Evolutionary conservation across 92 coral and sea anemone species (phyloP).

Genomic region (Palythoa caribaeorum): DNA sequence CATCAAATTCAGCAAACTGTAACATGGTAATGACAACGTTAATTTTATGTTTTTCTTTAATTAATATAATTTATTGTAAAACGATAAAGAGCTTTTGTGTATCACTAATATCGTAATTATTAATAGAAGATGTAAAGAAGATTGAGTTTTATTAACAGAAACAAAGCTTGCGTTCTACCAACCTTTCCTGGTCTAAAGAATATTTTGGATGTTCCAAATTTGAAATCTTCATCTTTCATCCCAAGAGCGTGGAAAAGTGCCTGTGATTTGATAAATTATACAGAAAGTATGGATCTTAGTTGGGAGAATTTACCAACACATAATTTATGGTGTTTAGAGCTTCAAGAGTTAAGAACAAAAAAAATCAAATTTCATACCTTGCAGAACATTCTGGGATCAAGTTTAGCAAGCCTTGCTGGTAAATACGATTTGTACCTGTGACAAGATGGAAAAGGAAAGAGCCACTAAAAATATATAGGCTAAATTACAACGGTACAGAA

Average conservation of each 20-base stretch:
- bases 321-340: background rate
- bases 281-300: background rate
- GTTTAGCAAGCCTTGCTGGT: slow-evolving; percentile 84
- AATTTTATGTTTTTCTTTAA: too few relatives aligned
- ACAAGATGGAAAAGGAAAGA: background rate
- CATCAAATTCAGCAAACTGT: slow-evolving; percentile 97
- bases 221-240: slow-evolving; percentile 89
- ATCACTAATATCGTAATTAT: too few relatives aligned
- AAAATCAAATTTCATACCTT: slow-evolving; percentile 57
- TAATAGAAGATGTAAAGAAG: too few relatives aligned
- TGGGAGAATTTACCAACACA: too few relatives aligned
- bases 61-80: too few relatives aligned
- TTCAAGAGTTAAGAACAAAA: too few relatives aligned
- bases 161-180: background rate
- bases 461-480: background rate
- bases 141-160: background rate
- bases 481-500: too few relatives aligned
- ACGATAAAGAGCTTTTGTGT: too few relatives aligned
- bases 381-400: slow-evolving; percentile 93
- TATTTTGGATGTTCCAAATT: slow-evolving; percentile 96
- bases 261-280: slow-evolving; percentile 37
- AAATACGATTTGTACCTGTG: slow-evolving; percentile 89
- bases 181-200: slow-evolving; percentile 99
- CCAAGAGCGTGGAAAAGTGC: slow-evolving; percentile 98
- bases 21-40: background rate